Base-by-base conservation (phyloP, 2,888 invertebrate genomes). In the Amphiduros pacificus region DNA sequence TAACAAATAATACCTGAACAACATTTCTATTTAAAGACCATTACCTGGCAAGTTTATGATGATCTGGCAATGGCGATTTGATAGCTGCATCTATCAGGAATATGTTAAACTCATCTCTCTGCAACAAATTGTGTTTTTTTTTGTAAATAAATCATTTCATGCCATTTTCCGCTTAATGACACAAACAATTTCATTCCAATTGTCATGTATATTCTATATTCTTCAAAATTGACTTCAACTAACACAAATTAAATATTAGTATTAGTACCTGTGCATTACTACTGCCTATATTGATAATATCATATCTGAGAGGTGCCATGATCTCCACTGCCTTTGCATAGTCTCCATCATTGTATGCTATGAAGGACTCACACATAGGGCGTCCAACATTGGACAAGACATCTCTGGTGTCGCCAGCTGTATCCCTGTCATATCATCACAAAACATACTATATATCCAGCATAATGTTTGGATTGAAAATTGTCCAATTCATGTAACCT, bases 251-350 rank as follows among this genome's bases (percentile, higher is more conserved):
- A 36, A 36, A 11, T 36, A 11, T 17, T 11, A 36, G 17, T 36
- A 36, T 11, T 9, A 54, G 55, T 59, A 83, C 83, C 78, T 84
- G 84, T 20, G 84, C 83, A 70, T 84, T 74, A 64, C 83, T 84
- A 27, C 84, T 84, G 4, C 84, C 84, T 56, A 84, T 78, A 22
- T 64, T 65, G 22, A 77, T 60, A 5, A 84, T 64, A 24, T 79
- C 68, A 61, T 82, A 79, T 49, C 80, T 65, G 11, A 82, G 62
- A 5, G 82, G 80, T 49, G 73, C 68, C 27, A 84, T 62, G 1
- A 79, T 61, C 22, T 81, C 77, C 5, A 78, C 78, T 20, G 77
- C 78, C 29, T 71, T 66, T 14, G 67, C 75, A 65, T 72, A 83
- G 51, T 80, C 72, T 14, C 74, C 78, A 5, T 76, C 73, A 48